These are phyloP conservation scores for Antennarius striatus DNA, from an alignment of 2,113 vertebrate genomes.

Conservation along the genomic window DNA sequence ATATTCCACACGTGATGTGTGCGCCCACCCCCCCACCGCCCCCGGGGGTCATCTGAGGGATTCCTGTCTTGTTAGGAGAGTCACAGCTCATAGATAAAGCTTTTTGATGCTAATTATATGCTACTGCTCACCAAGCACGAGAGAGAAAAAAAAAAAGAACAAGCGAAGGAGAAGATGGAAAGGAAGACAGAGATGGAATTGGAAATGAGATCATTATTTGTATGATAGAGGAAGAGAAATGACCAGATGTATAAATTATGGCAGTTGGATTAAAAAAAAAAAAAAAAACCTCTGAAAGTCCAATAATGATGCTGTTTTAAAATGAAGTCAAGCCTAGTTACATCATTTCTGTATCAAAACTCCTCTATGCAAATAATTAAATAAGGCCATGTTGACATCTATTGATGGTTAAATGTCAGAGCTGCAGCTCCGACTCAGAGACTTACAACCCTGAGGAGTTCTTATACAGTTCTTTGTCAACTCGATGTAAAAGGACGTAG, in stretches of 20 bases:
- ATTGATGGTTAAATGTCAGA: background rate
- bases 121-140: constrained; percentile 49
- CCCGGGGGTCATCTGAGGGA: constrained; percentile 47
- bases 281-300: too few relatives aligned
- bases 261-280: background rate
- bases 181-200: background rate
- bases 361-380: constrained; percentile 15
- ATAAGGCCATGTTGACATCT: constrained; percentile 16
- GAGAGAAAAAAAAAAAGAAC: constrained; percentile 20
- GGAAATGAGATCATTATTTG: background rate
- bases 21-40: background rate
- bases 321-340: too few relatives aligned
- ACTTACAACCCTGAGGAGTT: too few relatives aligned
- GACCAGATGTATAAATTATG: background rate
- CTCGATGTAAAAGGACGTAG: background rate
- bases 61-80: constrained; percentile 59
- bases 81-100: constrained; percentile 62
- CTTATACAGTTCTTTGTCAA: too few relatives aligned
- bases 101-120: constrained; percentile 70
- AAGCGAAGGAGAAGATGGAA: background rate
- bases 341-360: too few relatives aligned
- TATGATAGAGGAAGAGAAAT: background rate
- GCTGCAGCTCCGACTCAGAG: too few relatives aligned
- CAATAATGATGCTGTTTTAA: too few relatives aligned
- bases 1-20: constrained; percentile 39